Percentiles rank a stretch among this genome's conserved stretches.
Conservation (phyloP, 2,797 vertebrate genomes). For the Lycodopsis pacificus region DNA sequence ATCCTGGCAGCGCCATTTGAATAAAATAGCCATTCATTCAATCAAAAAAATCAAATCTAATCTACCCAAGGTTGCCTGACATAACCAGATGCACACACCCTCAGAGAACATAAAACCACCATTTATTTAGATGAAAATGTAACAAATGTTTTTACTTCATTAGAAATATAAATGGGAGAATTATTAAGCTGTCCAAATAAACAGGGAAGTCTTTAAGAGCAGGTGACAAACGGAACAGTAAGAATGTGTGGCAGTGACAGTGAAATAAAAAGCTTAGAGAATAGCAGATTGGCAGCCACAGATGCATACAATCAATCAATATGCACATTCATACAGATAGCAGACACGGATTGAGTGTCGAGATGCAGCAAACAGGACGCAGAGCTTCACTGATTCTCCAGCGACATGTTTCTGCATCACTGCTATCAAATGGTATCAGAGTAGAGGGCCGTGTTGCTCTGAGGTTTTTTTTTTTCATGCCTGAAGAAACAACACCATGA, state of each 20-base stretch:
- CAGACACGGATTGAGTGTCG: constrained; percentile 12
- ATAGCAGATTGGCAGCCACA: background rate
- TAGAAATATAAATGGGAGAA: background rate
- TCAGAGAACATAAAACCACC: background rate
- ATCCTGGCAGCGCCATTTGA: background rate
- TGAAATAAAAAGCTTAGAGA: background rate
- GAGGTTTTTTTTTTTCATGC: constrained; percentile 28
- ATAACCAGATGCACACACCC: background rate
- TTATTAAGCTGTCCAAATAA: background rate
- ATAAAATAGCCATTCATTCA: background rate
- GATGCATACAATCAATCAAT: constrained; percentile 2
- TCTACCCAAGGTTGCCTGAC: background rate
- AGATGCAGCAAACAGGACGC: constrained; percentile 18
- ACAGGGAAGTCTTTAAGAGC: background rate
- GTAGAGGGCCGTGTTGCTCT: background rate
- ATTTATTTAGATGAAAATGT: background rate
- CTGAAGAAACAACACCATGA: constrained; percentile 3
- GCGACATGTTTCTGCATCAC: constrained; percentile 42
- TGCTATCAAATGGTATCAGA: constrained; percentile 21
- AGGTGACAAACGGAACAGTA: background rate
- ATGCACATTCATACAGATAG: constrained; percentile 14
- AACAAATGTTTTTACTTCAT: constrained; percentile 15
- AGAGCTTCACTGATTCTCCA: constrained; percentile 20
- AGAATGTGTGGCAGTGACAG: background rate
- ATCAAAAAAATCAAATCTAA: background rate